Evolutionary conservation across 2,888 invertebrate species (phyloP).

Genomic region (Thecocarcelia acutangulata): DNA sequence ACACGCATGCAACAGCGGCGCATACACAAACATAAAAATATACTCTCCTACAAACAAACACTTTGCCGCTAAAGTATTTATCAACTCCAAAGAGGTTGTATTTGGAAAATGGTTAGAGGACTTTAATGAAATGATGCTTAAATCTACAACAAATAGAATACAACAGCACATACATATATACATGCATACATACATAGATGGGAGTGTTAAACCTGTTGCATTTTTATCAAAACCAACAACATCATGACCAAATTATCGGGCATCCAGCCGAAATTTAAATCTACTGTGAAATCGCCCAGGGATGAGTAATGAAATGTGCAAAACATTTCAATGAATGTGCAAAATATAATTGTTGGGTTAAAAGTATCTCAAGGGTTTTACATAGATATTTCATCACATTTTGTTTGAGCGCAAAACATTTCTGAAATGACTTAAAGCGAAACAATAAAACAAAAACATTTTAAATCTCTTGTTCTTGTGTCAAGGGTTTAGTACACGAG

Average conservation of each 20-base stretch:
- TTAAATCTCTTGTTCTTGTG: too few species aligned
- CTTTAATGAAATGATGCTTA: slow-evolving; percentile 31
- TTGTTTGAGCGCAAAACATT: not conserved
- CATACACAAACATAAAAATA: not conserved
- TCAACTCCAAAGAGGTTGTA: slow-evolving; percentile 33
- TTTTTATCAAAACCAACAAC: slow-evolving; percentile 16
- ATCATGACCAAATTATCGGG: slow-evolving; percentile 5
- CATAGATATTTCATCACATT: not conserved
- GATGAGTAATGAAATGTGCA: slow-evolving; percentile 3
- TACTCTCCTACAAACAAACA: not conserved
- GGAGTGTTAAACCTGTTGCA: slow-evolving; percentile 50
- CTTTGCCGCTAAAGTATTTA: slow-evolving; percentile 3
- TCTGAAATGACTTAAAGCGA: not conserved
- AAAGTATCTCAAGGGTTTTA: not conserved
- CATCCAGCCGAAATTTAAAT: not conserved
- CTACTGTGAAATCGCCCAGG: not conserved
- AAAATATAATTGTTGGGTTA: not conserved
- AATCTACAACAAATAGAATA: slow-evolving; percentile 1
- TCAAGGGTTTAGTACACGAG: too few species aligned
- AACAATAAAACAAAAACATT: too few species aligned
- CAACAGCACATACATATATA: not conserved
- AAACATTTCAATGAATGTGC: not conserved
- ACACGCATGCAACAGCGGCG: not conserved
- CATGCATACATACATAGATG: not conserved
- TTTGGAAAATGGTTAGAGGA: slow-evolving; percentile 1